Base-by-base conservation (phyloP, 2,888 invertebrate species). In the Synanthedon myopaeformis region DNA sequence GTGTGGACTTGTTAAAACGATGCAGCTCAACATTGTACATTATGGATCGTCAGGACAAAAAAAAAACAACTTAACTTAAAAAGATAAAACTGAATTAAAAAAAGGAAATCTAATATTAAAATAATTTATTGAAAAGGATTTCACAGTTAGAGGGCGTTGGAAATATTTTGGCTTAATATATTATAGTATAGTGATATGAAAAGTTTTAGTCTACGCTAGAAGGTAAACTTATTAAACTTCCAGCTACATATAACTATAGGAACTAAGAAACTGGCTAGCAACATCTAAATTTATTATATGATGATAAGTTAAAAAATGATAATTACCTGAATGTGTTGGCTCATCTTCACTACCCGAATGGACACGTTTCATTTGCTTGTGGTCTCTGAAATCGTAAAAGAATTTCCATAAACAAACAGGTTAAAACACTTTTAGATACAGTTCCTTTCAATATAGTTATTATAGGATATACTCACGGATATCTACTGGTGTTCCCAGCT, bases 281-380 rank as follows among this genome's bases (percentile, higher is more conserved):
- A 17, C 10, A 35, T 35, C 35, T 35, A 35, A 35, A 35, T 10
- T 2, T 13, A 35, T 49, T 41, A 17, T 17, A 17, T 17, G 17
- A 17, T 17, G 17, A 17, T 17, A 17, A 17, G 17, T 17, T 17
- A 17, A 17, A 17, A 17, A 42, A 55, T 51, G 54, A 52, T 50
- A 59, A 60, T 79, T 84, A 93, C 93, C 94, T 79, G 93, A 93
- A 83, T 93, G 93, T 12, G 90, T 90, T 41, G 92, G 92, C 63
- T 94, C 94, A 60, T 94, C 94, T 74, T 94, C 94, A 61, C 91
- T 92, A 51, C 92, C 92, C 60, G 91, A 92, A 65, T 92, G 91
- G 61, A 90, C 89, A 63, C 95, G 89, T 83, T 94, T 94, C 88
- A 94, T 91, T 82, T 93, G 93, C 70, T 94, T 95, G 79, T 94